Conservation (phyloP, 2,113 vertebrate species). For the Aptenodytes patagonicus region DNA sequence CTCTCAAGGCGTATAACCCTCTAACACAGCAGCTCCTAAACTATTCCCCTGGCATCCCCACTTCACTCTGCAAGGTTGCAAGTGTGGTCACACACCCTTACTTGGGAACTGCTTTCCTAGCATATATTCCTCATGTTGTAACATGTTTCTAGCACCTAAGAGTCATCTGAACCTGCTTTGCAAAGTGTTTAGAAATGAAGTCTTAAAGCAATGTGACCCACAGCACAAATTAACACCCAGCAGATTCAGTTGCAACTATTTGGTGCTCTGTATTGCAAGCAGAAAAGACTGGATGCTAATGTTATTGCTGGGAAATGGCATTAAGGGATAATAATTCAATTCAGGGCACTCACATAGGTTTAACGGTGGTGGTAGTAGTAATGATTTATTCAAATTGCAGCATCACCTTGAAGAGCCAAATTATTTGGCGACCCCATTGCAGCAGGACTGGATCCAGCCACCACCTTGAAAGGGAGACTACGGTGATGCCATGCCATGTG, state of each 20-base stretch:
- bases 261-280: neutral
- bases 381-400: neutral
- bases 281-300: neutral
- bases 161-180: slow-evolving; percentile 35
- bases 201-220: slow-evolving; percentile 20
- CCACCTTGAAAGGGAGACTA: neutral
- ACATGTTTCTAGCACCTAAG: slow-evolving; percentile 14
- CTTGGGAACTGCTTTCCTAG: slow-evolving; percentile 43
- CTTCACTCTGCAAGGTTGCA: slow-evolving; percentile 6
- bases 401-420: neutral
- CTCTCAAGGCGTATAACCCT: neutral
- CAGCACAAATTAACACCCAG: slow-evolving; percentile 5
- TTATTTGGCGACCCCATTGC: neutral
- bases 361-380: neutral
- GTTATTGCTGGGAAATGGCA: neutral
- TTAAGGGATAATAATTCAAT: neutral
- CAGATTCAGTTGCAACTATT: neutral
- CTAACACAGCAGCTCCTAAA: neutral
- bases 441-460: neutral
- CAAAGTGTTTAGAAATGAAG: slow-evolving; percentile 34
- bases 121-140: slow-evolving; percentile 29
- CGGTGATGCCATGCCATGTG: rapidly evolving
- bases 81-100: slow-evolving; percentile 50
- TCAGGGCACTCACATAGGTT: neutral
- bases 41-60: neutral